Evolutionary conservation across 2,888 invertebrate genomes (phyloP).

Genomic region (Netelia melanura): DNA sequence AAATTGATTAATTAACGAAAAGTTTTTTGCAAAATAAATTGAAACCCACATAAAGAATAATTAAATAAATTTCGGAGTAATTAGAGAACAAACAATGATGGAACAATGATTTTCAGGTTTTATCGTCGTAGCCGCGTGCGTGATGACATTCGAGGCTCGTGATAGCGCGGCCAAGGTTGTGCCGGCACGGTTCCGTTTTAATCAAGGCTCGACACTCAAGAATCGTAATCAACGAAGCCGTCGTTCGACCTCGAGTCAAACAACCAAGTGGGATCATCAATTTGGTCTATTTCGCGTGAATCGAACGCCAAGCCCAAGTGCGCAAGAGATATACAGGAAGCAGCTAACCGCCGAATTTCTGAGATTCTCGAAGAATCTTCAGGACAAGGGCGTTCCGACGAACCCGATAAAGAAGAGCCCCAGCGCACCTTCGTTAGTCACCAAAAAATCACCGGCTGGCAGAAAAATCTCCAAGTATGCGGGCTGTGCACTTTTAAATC

Average conservation of each 20-base stretch:
- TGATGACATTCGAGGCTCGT: slow-evolving; percentile 99
- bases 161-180: slow-evolving; percentile 97
- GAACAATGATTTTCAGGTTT: slow-evolving; percentile 88
- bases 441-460: slow-evolving; percentile 82
- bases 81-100: background rate
- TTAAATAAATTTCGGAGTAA: background rate
- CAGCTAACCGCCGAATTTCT: slow-evolving; percentile 83
- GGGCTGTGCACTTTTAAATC: slow-evolving; percentile 87
- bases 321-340: slow-evolving; percentile 81
- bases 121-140: slow-evolving; percentile 98
- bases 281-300: slow-evolving; percentile 88
- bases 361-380: slow-evolving; percentile 82
- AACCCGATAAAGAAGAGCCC: slow-evolving; percentile 86
- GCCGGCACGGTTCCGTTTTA: slow-evolving; percentile 88
- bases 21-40: no score
- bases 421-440: slow-evolving; percentile 87
- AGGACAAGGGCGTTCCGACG: slow-evolving; percentile 76
- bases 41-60: no score
- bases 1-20: background rate
- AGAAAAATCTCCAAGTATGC: slow-evolving; percentile 81
- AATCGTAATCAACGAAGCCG: slow-evolving; percentile 82
- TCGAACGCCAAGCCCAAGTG: slow-evolving; percentile 86
- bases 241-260: slow-evolving; percentile 86
- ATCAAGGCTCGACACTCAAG: slow-evolving; percentile 78
- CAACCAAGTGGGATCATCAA: slow-evolving; percentile 88